Evolutionary conservation across 2,113 vertebrate genomes (phyloP).

Genomic region (Bagarius yarrelli): DNA sequence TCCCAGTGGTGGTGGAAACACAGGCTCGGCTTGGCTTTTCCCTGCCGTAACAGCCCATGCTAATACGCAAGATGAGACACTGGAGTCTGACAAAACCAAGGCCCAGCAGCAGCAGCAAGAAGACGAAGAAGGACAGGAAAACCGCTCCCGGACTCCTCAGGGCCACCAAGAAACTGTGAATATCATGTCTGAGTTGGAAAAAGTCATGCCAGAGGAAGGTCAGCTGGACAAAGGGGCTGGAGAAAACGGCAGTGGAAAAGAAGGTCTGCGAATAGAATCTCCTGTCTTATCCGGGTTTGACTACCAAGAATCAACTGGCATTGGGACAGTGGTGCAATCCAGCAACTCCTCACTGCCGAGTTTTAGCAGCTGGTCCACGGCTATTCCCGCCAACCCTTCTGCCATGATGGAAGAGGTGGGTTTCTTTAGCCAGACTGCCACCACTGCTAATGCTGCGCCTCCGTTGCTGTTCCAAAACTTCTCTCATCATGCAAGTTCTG

Average conservation of each 20-base stretch:
- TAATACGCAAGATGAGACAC: constrained; percentile 98
- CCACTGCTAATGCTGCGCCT: constrained; percentile 84
- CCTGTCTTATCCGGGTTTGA: constrained; percentile 93
- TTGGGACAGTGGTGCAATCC: constrained; percentile 87
- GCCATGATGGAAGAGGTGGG: constrained; percentile 94
- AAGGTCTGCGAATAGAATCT: constrained; percentile 92
- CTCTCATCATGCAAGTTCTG: constrained; percentile 91
- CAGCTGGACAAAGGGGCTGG: constrained; percentile 83
- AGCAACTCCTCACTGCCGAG: constrained; percentile 89
- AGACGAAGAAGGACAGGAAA: constrained; percentile 91
- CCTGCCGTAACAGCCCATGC: constrained; percentile 86
- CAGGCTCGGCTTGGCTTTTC: constrained; percentile 93
- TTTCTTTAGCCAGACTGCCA: constrained; percentile 91
- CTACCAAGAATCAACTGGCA: constrained; percentile 91
- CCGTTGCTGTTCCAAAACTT: constrained; percentile 98
- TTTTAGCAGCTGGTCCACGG: constrained; percentile 98
- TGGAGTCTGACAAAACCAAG: constrained; percentile 96
- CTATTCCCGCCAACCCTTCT: constrained; percentile 91
- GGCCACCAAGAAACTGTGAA: constrained; percentile 85
- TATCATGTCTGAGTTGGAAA: constrained; percentile 87
- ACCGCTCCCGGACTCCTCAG: constrained; percentile 88
- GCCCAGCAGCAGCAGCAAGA: constrained; percentile 81
- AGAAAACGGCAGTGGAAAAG: constrained; percentile 85
- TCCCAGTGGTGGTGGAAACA: constrained; percentile 90
- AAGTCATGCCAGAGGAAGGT: constrained; percentile 81